Evolutionary conservation across 2,797 vertebrate genomes (phyloP).

Genomic region (Lagorchestes hirsutus): DNA sequence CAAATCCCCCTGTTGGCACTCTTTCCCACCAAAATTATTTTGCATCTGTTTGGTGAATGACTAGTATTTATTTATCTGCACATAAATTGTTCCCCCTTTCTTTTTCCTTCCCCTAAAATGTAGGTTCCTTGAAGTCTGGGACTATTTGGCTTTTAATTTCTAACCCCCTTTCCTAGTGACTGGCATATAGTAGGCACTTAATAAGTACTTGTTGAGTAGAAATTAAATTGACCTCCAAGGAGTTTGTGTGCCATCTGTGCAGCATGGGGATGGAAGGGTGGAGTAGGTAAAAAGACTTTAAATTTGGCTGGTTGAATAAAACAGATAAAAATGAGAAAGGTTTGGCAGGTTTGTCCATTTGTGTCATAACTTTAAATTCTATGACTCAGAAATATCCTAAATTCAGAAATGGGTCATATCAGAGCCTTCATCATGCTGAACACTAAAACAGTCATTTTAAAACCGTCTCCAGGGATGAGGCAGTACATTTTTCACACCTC

Average conservation of each 20-base stretch:
- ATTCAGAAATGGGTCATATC: background rate
- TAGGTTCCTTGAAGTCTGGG: background rate
- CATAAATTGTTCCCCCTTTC: background rate
- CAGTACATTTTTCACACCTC: conserved; percentile 5
- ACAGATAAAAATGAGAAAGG: background rate
- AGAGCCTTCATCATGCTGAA: background rate
- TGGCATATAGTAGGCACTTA: background rate
- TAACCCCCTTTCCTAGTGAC: background rate
- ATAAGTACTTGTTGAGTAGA: background rate
- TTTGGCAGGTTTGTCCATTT: background rate
- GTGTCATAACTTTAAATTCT: background rate
- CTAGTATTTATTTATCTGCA: background rate
- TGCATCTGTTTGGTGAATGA: background rate
- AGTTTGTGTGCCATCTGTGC: background rate
- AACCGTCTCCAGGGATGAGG: background rate
- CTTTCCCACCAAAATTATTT: background rate
- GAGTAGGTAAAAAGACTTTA: background rate
- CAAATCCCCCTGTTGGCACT: background rate
- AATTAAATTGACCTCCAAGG: background rate
- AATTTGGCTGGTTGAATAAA: background rate
- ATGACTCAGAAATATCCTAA: conserved; percentile 20
- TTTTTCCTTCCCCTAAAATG: background rate
- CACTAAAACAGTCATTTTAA: background rate
- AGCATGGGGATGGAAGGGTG: rapidly evolving
- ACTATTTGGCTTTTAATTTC: background rate